Evolutionary conservation across 2,113 vertebrate genomes (phyloP).

Genomic region (Chloropsis hardwickii): DNA sequence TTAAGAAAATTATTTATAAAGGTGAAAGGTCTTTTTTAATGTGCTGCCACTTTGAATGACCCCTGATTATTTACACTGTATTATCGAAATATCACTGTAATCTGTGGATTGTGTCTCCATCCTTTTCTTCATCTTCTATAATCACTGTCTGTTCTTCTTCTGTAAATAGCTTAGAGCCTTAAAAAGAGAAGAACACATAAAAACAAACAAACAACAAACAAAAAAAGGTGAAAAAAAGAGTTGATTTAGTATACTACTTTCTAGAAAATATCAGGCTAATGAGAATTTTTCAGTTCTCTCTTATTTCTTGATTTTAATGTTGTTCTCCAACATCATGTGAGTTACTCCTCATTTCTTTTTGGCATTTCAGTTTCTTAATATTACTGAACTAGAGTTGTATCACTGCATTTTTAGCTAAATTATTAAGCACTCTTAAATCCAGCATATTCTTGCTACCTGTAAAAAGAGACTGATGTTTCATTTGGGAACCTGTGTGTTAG

Average conservation of each 20-base stretch:
- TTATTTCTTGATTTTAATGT: background rate
- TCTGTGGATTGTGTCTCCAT: slow-evolving; percentile 65
- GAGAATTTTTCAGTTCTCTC: background rate
- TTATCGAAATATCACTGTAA: background rate
- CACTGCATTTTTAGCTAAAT: background rate
- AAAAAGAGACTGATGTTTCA: background rate
- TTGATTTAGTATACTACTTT: background rate
- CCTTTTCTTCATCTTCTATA: slow-evolving; percentile 87
- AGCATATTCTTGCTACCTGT: background rate
- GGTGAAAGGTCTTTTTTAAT: background rate
- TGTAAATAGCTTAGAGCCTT: slow-evolving; percentile 79
- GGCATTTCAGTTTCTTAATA: background rate
- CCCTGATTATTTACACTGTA: slow-evolving; percentile 53
- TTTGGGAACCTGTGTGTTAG: background rate
- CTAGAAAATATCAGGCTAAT: background rate
- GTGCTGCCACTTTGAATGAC: slow-evolving; percentile 41
- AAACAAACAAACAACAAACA: background rate
- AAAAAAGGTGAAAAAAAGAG: background rate
- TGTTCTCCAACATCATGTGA: background rate
- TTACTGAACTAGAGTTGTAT: background rate
- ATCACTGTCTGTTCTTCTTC: slow-evolving; percentile 78
- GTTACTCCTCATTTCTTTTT: background rate
- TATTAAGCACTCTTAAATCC: background rate
- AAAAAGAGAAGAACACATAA: slow-evolving; percentile 29
- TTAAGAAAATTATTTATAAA: slow-evolving; percentile 12